Evolutionary conservation across 2,113 vertebrate species (phyloP), one percentile per base, ranked within the genome.

Genomic region (Chionodraco myersi): DNA sequence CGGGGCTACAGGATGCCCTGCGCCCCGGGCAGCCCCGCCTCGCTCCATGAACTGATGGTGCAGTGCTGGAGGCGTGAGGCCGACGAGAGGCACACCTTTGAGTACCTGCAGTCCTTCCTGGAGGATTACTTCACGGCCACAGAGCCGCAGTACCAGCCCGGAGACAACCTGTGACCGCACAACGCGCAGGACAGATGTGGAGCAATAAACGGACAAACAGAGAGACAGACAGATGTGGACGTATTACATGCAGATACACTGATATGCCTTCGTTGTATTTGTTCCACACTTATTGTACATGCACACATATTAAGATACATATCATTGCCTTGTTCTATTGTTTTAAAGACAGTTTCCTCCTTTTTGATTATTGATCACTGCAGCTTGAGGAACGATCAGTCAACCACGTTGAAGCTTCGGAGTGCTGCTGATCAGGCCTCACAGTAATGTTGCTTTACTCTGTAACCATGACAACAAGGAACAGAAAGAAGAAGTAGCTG

Each of bases 61-160:
- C 98, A 98, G 94, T 98, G 97, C 92, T 99, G 98, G 98, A 95
- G 93, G 78, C 94, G 96, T 78, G 97, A 98, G 1, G 95, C 98
- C 0, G 98, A 99, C 56, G 97, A 99, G 76, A 95, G 98, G 6
- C 98, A 97, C 90, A 99, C 98, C 77, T 99, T 99, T 9, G 98
- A 99, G 89, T 99, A 98, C 92, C 95, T 99, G 89, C 97, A 99
- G 93, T 96, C 96, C 85, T 99, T 99, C 92, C 94, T 99, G 58
- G 98, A 99, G 91, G 98, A 99, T 89, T 99, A 97, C 86, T 99
- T 99, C 93, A 99, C 97, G 0, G 97, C 98, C 90, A 97, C 98
- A 0, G 98, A 99, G 91, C 98, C 97, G 79, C 98, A 99, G 94
- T 99, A 99, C 91, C 98, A 99, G 86, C 97, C 98, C 0, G 98